Evolutionary conservation across 2,113 vertebrate species (phyloP).

Genomic region (Oophaga pumilio): DNA sequence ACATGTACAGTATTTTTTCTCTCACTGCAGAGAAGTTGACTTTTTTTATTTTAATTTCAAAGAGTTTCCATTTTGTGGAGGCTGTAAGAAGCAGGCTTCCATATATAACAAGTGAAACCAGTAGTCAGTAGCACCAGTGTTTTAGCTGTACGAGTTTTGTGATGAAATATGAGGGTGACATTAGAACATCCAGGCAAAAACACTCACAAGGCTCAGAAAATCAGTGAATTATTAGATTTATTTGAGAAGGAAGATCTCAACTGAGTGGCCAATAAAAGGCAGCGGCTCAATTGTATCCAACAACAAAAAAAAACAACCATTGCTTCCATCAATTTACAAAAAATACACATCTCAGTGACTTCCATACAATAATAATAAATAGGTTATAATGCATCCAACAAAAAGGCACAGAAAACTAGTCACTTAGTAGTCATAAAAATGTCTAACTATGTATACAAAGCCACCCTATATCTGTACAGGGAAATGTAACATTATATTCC

Average conservation of each 20-base stretch:
- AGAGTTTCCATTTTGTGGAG: too few relatives aligned
- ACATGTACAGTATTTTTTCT: too few relatives aligned
- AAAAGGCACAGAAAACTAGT: slow-evolving; percentile 98
- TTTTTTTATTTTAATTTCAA: too few relatives aligned
- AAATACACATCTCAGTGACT: slow-evolving; percentile 98
- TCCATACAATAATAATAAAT: slow-evolving; percentile 99
- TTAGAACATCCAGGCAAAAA: slow-evolving; percentile 48
- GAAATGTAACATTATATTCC: slow-evolving; percentile 98
- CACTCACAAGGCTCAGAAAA: slow-evolving; percentile 49
- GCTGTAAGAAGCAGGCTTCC: too few relatives aligned
- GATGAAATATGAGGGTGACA: not conserved
- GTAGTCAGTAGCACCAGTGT: not conserved
- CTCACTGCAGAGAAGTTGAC: too few relatives aligned
- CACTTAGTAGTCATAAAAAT: slow-evolving; percentile 99
- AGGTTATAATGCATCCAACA: slow-evolving; percentile 93
- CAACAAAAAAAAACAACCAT: slow-evolving; percentile 84
- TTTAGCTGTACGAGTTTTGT: not conserved
- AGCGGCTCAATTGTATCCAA: slow-evolving; percentile 85
- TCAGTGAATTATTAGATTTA: slow-evolving; percentile 88
- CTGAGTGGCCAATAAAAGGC: slow-evolving; percentile 77
- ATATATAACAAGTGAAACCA: too few relatives aligned
- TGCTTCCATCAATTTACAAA: slow-evolving; percentile 95
- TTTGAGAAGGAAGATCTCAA: slow-evolving; percentile 92
- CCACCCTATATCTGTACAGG: slow-evolving; percentile 93
- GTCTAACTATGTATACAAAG: slow-evolving; percentile 95